These are phyloP conservation scores for Carollia perspicillata DNA, from an alignment of 2,113 vertebrate species.

Conservation along the genomic window DNA sequence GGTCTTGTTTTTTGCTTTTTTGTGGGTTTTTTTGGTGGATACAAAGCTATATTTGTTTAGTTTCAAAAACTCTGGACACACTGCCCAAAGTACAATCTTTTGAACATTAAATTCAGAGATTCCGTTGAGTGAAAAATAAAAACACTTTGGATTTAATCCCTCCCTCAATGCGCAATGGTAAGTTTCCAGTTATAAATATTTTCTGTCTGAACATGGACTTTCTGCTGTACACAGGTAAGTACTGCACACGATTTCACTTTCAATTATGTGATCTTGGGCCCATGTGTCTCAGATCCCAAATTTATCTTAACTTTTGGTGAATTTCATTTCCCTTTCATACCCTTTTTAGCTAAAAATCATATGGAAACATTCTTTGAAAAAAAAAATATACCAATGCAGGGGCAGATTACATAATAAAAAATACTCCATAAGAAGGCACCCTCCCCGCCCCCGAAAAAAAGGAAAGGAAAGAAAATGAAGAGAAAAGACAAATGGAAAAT, in stretches of 20 bases:
- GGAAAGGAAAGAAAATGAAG: not conserved
- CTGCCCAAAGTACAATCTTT: not conserved
- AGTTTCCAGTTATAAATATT: not conserved
- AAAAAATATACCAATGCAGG: not conserved
- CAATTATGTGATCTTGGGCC: not conserved
- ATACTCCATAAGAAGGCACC: not conserved
- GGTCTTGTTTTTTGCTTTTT: not conserved
- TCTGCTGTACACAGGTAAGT: not conserved
- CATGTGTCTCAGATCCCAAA: not conserved
- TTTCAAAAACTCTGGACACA: not conserved
- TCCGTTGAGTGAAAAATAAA: slow-evolving; percentile 26
- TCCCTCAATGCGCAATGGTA: not conserved
- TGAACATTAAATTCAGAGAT: not conserved
- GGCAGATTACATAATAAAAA: not conserved
- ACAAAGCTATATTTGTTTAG: not conserved
- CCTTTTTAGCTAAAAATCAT: not conserved
- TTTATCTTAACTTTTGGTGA: not conserved
- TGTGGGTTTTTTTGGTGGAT: not conserved
- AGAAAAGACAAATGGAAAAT: not conserved
- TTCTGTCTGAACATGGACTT: not conserved
- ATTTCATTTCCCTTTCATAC: not conserved
- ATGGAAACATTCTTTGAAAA: not conserved
- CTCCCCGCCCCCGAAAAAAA: not conserved
- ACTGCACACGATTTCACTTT: not conserved
- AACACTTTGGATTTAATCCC: not conserved